These are phyloP conservation scores for Alcis repandata DNA, from an alignment of 2,888 invertebrate genomes.

Conservation along the genomic window DNA sequence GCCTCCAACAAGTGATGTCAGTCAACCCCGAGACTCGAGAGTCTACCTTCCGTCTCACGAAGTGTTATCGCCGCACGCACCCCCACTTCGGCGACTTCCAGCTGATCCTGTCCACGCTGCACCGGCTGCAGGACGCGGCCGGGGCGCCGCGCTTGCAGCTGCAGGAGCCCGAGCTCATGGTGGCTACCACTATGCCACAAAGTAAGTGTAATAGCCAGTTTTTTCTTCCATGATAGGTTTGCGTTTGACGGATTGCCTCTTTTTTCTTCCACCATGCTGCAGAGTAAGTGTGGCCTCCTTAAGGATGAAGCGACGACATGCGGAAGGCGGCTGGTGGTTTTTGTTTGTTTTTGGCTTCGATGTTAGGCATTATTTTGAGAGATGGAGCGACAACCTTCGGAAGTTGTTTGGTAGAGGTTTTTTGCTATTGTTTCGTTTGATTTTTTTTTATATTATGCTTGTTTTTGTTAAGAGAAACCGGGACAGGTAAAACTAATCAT, in stretches of 20 bases:
- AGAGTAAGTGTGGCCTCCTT: neutral
- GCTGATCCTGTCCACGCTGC: conserved; percentile 62
- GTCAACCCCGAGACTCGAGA: conserved; percentile 21
- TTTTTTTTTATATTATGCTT: no score
- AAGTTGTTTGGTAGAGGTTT: no score
- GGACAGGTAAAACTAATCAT: no score
- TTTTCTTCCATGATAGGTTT: no score
- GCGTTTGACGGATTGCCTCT: no score
- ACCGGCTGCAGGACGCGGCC: conserved; percentile 59
- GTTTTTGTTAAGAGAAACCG: no score
- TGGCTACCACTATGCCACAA: conserved; percentile 9
- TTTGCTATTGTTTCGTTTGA: no score
- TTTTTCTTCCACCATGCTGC: neutral
- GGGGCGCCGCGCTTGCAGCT: conserved; percentile 56
- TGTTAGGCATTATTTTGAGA: no score
- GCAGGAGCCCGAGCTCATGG: conserved; percentile 55
- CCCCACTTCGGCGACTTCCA: conserved; percentile 74
- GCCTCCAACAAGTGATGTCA: conserved; percentile 54
- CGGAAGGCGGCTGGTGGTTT: no score
- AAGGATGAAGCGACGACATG: no score
- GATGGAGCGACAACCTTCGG: no score
- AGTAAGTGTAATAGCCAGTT: conserved; percentile 52
- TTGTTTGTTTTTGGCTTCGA: no score
- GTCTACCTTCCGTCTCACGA: conserved; percentile 55
- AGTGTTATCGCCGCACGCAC: conserved; percentile 60